Base-by-base conservation (phyloP, 2,797 vertebrate species). In the Clarias platycephalus region DNA sequence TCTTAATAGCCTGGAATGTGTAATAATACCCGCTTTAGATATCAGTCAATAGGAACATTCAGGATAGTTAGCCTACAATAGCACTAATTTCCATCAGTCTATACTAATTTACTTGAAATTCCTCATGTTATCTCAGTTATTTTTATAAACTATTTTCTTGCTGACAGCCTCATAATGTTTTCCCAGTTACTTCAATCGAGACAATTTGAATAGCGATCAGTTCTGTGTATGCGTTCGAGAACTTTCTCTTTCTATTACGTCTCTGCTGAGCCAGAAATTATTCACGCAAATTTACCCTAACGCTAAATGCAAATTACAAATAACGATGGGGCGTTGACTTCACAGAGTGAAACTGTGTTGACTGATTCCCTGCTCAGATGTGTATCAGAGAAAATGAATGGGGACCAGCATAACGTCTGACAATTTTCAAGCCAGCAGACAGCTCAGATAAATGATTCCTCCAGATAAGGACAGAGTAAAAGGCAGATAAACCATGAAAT, bases 1-100 rank as follows among this genome's bases (percentile, higher is more conserved):
- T 87, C 78, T 88, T 85, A 89, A 88, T 88, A 88, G 71, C 72
- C 82, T 53, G 80, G 77, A 88, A 90, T 88, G 84, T 81, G 77
- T 85, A 89, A 88, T 92, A 84, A 87, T 88, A 79, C 86, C 75
- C 10, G 81, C 82, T 37, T 89, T 88, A 84, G 72, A 89, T 80
- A 88, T 87, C 64, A 64, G 62, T 81, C 70, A 88, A 71, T 60
- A 68, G 55, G 49, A 84, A 81, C 88, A 26, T 64, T 78, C 88
- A 86, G 76, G 85, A 44, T 83, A 53, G 83, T 90, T 89, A 72
- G 55, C 84, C 89, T 83, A 87, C 71, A 89, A 72, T 79, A 81
- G 76, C 85, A 71, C 77, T 74, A 77, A 89, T 90, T 85, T 89
- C 74, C 68, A 26, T 81, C 72, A 60, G 83, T 68, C 84, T 72